Base-by-base conservation (phyloP, 2,113 vertebrate genomes). In the Capreolus pygargus region DNA sequence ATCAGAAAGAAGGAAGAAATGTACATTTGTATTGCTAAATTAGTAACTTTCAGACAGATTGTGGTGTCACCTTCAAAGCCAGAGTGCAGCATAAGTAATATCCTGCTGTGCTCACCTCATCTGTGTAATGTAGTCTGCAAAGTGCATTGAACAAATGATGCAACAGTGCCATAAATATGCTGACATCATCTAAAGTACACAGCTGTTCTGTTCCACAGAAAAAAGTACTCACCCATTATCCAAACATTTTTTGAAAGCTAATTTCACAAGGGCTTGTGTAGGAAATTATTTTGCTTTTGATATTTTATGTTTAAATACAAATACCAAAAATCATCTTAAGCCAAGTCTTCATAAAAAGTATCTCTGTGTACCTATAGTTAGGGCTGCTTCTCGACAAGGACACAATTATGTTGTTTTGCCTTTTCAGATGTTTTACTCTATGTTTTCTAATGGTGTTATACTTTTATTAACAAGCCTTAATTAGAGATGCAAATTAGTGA, bases 131-230 rank as follows among this genome's bases (percentile, higher is more conserved):
- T 47, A 74, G 11, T n/a, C 61, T 47, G 86, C 36, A 84, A 93
- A 91, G 61, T 67, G 27, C 17, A 54, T 27, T 92, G 36, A 86
- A 94, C 6, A 95, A 91, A 90, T 96, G 87, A 97, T 50, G 55
- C 12, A 94, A 97, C 50, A 57, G 10, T 90, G 64, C 36, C 52
- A 30, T 79, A 95, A 97, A 96, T 58, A 97, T 28, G 21, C 61
- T 95, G 96, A 91, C 83, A 95, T 96, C 67, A 83, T n/a, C 70
- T 93, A 58, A 92, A 76, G n/a, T 54, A 79, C 23, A 58, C 67
- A 97, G 86, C 86, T 96, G 85, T 55, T 89, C 55, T 86, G 11
- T 87, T 89, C 33, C 15, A 79, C 12, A 79, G 52, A 5, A 19
- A 16, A 45, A 30, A 28, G 58, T 64, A 88, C 25, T 78, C 30